Base-by-base conservation (phyloP, 2,113 vertebrate species). In the Vimba vimba region DNA sequence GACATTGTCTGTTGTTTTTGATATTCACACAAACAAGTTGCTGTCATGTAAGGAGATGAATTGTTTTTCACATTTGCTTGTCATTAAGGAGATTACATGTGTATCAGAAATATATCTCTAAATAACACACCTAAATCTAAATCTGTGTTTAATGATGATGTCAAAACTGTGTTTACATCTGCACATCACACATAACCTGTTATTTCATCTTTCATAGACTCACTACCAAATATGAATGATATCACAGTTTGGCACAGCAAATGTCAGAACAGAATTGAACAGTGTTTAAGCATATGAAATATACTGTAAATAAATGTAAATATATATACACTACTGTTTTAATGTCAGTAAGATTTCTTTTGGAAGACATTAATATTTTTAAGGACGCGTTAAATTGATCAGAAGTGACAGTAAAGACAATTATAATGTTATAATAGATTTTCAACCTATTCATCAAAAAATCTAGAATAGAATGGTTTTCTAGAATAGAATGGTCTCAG, bases 81-180 rank as follows among this genome's bases (percentile, higher is more conserved):
- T 80, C 52, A 45, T 80, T 84, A 68, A 85, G 73, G 15, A 85
- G 89, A 87, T 88, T 90, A 88, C 78, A 62, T 21, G 39, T 47
- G 64, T 76, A 64, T 79, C 69, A 79, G 64, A 71, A 82, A 73
- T 57, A 15, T 25, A 73, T 43, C 82, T 73, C 68, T 83, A 43
- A 83, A 74, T 25, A 50, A 83, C 52, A 43, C 30, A 57, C 19
- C 66, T 55, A 73, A 43, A 68, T 68, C 62, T 39, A 71, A 39
- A 69, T 82, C 62, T 43, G 82, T 83, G 66, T 66, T 19, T 57
- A 71, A 71, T 30, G 19, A 71, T 71, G 64, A 82, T 50, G 80
- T n/a, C 55, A 36, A 33, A 69, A 73, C 12, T 64, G 36, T 50
- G 60, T 82, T 82, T 82, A 33, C 79, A 82, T 33, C 25, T 66